A percentile compares a stretch with the other conserved stretches of the same genome.
Evolutionary conservation across 2,888 invertebrate genomes (phyloP).

Genomic region (Tipula confusa): DNA sequence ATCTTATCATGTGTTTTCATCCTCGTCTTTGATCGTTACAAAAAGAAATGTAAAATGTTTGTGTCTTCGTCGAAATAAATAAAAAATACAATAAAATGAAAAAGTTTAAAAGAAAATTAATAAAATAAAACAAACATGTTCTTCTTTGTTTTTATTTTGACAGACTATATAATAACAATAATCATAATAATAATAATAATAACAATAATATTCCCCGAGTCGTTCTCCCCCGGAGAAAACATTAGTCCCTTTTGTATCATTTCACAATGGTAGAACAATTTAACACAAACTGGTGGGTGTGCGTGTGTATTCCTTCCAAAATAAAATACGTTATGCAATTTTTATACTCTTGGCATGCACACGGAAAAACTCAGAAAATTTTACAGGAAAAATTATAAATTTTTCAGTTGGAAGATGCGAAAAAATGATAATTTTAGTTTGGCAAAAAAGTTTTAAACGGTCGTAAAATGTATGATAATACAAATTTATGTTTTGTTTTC

Average conservation of each 20-base stretch:
- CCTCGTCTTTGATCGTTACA: neutral
- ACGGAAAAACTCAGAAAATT: neutral
- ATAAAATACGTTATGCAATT: neutral
- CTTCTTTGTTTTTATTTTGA: neutral
- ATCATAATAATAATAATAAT: neutral
- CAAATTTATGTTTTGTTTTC: neutral
- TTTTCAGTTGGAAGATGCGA: neutral
- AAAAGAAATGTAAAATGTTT: neutral
- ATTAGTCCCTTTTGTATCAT: neutral
- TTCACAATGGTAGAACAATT: neutral
- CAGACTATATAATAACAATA: conserved; percentile 25
- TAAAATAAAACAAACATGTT: neutral
- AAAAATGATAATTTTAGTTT: neutral
- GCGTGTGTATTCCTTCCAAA: neutral
- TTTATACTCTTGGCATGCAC: neutral
- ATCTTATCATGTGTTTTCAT: neutral
- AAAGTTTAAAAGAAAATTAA: neutral
- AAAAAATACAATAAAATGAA: conserved; percentile 15
- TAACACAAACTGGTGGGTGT: neutral
- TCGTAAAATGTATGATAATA: neutral
- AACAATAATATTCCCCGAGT: neutral
- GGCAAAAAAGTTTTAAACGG: conserved; percentile 21
- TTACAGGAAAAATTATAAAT: neutral
- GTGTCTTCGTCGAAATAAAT: neutral
- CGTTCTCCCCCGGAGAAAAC: neutral